Evolutionary conservation across 2,113 vertebrate species (phyloP).

Genomic region (Brienomyrus longianalis): DNA sequence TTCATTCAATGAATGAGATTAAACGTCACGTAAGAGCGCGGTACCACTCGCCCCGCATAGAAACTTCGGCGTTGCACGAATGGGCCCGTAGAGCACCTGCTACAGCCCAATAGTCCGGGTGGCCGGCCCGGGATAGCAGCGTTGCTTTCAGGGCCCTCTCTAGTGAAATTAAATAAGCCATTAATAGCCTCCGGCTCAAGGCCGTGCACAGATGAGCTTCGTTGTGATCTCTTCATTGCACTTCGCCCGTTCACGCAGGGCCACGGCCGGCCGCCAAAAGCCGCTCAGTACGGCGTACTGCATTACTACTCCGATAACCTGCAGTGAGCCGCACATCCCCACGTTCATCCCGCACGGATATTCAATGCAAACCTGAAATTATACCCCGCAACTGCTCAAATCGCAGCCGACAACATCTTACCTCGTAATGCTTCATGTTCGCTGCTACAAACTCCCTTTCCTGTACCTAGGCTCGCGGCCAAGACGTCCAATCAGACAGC

Average conservation of each 20-base stretch:
- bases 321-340: background rate
- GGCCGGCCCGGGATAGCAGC: background rate
- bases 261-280: background rate
- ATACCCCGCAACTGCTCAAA: background rate
- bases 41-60: background rate
- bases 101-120: background rate
- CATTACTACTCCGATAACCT: background rate
- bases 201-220: background rate
- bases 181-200: background rate
- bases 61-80: background rate
- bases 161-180: background rate
- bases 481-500: constrained; percentile 44
- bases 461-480: constrained; percentile 38
- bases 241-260: background rate
- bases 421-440: constrained; percentile 76
- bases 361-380: background rate
- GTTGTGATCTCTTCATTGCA: background rate
- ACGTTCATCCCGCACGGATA: background rate
- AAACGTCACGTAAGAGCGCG: background rate
- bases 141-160: background rate
- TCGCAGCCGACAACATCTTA: constrained; percentile 34
- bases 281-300: background rate
- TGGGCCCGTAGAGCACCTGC: background rate
- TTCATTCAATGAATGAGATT: background rate
- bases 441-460: constrained; percentile 42